These are phyloP conservation scores for Idris sp. DNA, from an alignment of 1,140 invertebrate genomes.

Conservation along the genomic window DNA sequence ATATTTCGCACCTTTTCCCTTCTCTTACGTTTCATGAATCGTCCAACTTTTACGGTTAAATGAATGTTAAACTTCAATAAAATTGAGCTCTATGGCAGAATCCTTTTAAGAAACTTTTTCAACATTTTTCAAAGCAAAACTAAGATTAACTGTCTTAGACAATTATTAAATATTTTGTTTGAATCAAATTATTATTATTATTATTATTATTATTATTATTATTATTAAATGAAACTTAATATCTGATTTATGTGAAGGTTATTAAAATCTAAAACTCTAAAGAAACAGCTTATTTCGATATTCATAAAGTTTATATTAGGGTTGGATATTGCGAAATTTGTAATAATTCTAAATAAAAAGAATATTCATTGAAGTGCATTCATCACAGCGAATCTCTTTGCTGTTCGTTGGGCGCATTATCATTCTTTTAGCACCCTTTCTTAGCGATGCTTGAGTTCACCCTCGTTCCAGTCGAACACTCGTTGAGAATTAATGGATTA, in stretches of 20 bases:
- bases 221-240: no score
- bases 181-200: no score
- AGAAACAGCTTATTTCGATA: no score
- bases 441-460: slow-evolving; percentile 45
- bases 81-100: slow-evolving; percentile 50
- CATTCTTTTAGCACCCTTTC: slow-evolving; percentile 55
- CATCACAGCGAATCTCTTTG: slow-evolving; percentile 13
- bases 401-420: slow-evolving; percentile 32
- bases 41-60: slow-evolving; percentile 63
- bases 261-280: no score
- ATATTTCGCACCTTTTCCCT: slow-evolving; percentile 40
- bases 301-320: no score
- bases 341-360: slow-evolving; percentile 20
- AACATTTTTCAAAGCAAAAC: no score
- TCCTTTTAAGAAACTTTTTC: slow-evolving; percentile 30
- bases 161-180: no score
- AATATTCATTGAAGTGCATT: slow-evolving; percentile 37
- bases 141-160: no score
- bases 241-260: no score
- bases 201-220: no score
- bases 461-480: slow-evolving; percentile 58
- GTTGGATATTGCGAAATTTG: no score
- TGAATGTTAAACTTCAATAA: slow-evolving; percentile 66
- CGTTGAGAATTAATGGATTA: slow-evolving; percentile 60
- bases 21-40: slow-evolving; percentile 35